Conservation (phyloP, 2,797 vertebrate species). For the Mormyrus hasselquistii region DNA sequence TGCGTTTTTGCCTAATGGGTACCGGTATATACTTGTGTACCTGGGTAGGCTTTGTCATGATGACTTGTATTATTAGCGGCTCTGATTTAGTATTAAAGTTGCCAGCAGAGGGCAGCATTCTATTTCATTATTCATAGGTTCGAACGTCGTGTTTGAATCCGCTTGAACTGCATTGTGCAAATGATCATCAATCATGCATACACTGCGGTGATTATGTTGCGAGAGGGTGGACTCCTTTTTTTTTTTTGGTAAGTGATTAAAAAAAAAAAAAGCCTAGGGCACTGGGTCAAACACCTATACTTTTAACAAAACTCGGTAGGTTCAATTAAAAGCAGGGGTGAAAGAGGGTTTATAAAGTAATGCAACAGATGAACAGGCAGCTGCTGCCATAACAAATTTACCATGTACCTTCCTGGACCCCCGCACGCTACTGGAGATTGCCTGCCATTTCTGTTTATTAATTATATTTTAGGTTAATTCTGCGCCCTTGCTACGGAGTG, state of each 20-base stretch:
- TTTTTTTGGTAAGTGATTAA: not conserved
- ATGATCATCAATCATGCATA: not conserved
- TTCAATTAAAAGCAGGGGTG: not conserved
- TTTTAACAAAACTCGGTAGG: not conserved
- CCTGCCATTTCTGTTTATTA: slow-evolving; percentile 6
- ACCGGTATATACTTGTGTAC: not conserved
- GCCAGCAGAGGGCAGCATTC: slow-evolving; percentile 27
- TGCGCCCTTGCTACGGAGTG: not conserved
- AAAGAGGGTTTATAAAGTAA: not conserved
- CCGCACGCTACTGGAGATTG: not conserved
- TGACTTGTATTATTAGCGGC: not conserved
- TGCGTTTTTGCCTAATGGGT: not conserved
- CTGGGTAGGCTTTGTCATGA: not conserved
- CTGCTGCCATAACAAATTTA: not conserved
- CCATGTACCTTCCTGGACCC: not conserved
- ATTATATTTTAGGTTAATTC: slow-evolving; percentile 26
- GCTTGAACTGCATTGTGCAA: slow-evolving; percentile 5
- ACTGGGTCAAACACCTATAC: not conserved
- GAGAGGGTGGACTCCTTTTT: not conserved
- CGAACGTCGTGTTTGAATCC: not conserved
- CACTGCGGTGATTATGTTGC: not conserved
- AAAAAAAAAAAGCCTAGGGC: not conserved
- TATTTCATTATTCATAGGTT: not conserved
- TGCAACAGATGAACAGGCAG: not conserved
- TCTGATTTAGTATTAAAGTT: not conserved